Evolutionary conservation across 1,140 invertebrate species (phyloP).

Genomic region (Ectropis grisescens): DNA sequence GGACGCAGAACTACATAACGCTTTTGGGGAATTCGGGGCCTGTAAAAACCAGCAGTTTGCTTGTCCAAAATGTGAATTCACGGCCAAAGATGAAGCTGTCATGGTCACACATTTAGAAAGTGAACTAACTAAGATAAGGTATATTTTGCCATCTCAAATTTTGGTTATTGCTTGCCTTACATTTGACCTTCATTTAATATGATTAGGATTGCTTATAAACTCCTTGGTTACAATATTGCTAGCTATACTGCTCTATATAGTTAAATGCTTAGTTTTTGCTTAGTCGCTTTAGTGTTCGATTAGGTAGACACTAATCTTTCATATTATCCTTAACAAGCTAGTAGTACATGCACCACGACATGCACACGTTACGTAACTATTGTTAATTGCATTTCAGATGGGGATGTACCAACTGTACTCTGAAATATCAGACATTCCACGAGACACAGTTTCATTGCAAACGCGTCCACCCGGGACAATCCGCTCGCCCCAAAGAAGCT

Average conservation of each 20-base stretch:
- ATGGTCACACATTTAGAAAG: constrained; percentile 44
- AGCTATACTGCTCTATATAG: too few relatives aligned
- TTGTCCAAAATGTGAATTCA: constrained; percentile 38
- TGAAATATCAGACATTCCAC: constrained; percentile 41
- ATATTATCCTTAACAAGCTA: too few relatives aligned
- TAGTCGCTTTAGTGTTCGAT: too few relatives aligned
- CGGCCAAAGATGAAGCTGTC: constrained; percentile 21
- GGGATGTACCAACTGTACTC: constrained; percentile 36
- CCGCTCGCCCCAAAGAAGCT: constrained; percentile 27
- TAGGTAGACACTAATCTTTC: too few relatives aligned
- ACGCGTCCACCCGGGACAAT: constrained; percentile 16
- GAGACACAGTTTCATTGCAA: constrained; percentile 50
- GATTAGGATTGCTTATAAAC: too few relatives aligned
- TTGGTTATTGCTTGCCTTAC: too few relatives aligned
- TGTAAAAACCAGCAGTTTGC: constrained; percentile 20
- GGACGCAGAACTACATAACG: constrained; percentile 19
- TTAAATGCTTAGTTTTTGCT: too few relatives aligned
- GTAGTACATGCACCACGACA: too few relatives aligned
- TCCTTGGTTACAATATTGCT: too few relatives aligned
- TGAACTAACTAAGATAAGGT: constrained; percentile 52
- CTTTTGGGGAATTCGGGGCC: constrained; percentile 36
- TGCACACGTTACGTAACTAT: too few relatives aligned
- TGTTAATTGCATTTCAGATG: constrained; percentile 36
- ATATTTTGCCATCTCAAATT: too few relatives aligned
- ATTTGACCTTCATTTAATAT: too few relatives aligned